A percentile compares a stretch with the other conserved stretches of the same genome.
Conservation (phyloP, 2,888 invertebrate genomes). For the Drosophila cracens region DNA sequence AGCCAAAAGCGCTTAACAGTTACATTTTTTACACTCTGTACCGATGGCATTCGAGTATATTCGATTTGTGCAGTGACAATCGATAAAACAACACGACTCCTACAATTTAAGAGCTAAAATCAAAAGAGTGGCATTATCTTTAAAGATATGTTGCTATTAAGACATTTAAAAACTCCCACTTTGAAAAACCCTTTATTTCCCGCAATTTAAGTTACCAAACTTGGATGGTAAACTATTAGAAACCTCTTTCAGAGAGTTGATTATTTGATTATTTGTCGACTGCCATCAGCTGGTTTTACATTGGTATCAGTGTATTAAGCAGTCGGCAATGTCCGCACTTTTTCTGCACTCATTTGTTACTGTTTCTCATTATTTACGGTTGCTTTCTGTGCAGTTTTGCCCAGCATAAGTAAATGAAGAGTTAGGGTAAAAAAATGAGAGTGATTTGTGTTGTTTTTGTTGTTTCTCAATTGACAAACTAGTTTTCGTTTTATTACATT, state of each 20-base stretch:
- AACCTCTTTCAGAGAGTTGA: neutral
- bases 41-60: neutral
- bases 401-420: constrained; percentile 64
- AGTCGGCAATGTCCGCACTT: neutral
- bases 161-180: neutral
- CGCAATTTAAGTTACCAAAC: neutral
- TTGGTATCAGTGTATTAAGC: neutral
- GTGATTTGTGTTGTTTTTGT: constrained; percentile 44
- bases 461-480: constrained; percentile 54
- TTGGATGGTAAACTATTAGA: neutral
- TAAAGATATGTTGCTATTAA: neutral
- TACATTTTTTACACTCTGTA: constrained; percentile 6
- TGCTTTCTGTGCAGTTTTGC: constrained; percentile 48
- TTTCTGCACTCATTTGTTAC: neutral
- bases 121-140: neutral
- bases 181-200: too few species aligned
- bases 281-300: neutral
- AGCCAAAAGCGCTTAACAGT: constrained; percentile 48
- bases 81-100: neutral
- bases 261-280: neutral
- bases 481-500: constrained; percentile 44
- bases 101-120: neutral
- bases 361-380: constrained; percentile 35
- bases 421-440: constrained; percentile 62
- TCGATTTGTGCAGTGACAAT: neutral